Conservation (phyloP, 2,113 vertebrate genomes). For the Amia ocellicauda region DNA sequence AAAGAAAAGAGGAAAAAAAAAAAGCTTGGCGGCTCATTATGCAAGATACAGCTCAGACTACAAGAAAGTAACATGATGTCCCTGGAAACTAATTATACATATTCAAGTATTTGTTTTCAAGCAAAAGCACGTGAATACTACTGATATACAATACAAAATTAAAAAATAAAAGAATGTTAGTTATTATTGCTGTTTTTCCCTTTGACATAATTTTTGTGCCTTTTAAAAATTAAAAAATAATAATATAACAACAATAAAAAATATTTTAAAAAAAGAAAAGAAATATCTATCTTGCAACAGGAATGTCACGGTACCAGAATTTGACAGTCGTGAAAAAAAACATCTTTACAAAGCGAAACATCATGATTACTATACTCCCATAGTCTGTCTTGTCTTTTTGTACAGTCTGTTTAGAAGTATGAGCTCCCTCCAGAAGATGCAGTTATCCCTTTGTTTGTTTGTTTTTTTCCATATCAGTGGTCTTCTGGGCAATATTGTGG, state of each 20-base stretch:
- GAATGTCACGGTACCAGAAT: slow-evolving; percentile 77
- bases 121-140: slow-evolving; percentile 82
- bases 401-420: not conserved
- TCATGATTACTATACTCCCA: not conserved
- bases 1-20: slow-evolving; percentile 70
- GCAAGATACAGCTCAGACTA: slow-evolving; percentile 91
- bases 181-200: slow-evolving; percentile 82
- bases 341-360: not conserved
- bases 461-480: not conserved
- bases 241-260: slow-evolving; percentile 44
- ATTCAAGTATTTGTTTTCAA: slow-evolving; percentile 82
- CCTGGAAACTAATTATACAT: slow-evolving; percentile 75
- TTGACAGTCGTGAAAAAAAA: slow-evolving; percentile 39
- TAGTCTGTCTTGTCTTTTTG: slow-evolving; percentile 31
- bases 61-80: slow-evolving; percentile 77
- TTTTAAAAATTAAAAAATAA: slow-evolving; percentile 69
- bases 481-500: not conserved
- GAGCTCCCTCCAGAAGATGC: not conserved
- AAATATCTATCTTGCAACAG: slow-evolving; percentile 64
- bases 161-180: slow-evolving; percentile 81
- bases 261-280: slow-evolving; percentile 47
- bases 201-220: slow-evolving; percentile 74
- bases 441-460: not conserved
- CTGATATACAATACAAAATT: slow-evolving; percentile 78
- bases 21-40: slow-evolving; percentile 92